A percentile compares a stretch with the other conserved stretches of the same genome.
Conservation (phyloP, 53 echinoderm and acorn worm species). For the Echinarachnius parma region DNA sequence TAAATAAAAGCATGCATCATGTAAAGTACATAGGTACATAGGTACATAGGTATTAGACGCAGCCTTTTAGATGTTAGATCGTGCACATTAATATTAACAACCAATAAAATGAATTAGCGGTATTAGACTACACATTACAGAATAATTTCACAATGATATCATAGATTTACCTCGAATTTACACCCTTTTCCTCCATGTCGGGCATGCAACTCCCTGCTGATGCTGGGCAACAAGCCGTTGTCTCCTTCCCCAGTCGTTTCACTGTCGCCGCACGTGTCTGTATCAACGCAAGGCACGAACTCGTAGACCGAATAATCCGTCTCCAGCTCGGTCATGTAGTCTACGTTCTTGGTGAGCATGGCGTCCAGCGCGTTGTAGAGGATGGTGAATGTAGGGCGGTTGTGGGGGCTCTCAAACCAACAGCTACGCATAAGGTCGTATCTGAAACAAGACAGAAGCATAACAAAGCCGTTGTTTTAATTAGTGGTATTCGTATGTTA, state of each 20-base stretch:
- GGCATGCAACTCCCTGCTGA: neutral
- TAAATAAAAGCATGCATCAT: no score
- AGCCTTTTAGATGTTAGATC: no score
- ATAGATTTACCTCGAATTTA: constrained; percentile 22
- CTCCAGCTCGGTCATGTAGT: constrained; percentile 76
- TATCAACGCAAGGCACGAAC: constrained; percentile 32
- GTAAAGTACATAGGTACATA: no score
- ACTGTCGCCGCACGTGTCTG: constrained; percentile 2
- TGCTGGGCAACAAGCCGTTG: constrained; percentile 48
- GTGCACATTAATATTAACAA: no score
- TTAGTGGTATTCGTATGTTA: no score
- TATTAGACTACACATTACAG: neutral
- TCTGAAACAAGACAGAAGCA: no score
- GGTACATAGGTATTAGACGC: no score
- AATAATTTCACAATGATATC: neutral
- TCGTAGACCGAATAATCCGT: constrained; percentile 36
- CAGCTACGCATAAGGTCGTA: constrained; percentile 77
- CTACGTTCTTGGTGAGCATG: constrained; percentile 65
- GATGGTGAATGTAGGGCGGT: constrained; percentile 72
- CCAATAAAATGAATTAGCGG: no score
- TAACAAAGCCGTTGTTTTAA: no score
- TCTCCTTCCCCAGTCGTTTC: constrained; percentile 52
- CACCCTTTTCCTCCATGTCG: constrained; percentile 10
- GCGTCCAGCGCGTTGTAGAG: constrained; percentile 73
- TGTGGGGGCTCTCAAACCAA: constrained; percentile 75